Conservation (phyloP, 1,140 invertebrate genomes). For the Venustaconcha ellipsiformis region DNA sequence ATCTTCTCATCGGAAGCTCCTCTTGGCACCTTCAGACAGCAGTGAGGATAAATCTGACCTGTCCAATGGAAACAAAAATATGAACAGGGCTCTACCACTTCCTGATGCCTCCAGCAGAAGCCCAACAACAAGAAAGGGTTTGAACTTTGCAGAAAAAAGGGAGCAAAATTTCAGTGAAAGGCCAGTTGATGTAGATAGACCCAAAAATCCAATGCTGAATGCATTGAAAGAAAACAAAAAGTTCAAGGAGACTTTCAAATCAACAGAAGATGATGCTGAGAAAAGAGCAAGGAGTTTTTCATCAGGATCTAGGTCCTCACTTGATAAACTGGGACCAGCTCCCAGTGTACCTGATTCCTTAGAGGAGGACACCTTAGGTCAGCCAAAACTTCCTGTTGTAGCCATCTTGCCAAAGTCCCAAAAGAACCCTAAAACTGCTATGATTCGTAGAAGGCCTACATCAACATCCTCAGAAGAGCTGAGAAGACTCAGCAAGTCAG, state of each 20-base stretch:
- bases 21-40: slow-evolving; percentile 19
- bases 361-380: slow-evolving; percentile 4
- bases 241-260: slow-evolving; percentile 39
- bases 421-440: slow-evolving; percentile 29
- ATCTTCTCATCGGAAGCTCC: slow-evolving; percentile 27
- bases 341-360: slow-evolving; percentile 11
- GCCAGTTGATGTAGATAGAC: slow-evolving; percentile 4
- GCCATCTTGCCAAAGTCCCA: slow-evolving; percentile 18
- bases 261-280: slow-evolving; percentile 40
- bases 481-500: slow-evolving; percentile 17
- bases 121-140: too few relatives aligned
- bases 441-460: slow-evolving; percentile 29
- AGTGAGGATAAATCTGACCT: slow-evolving; percentile 19
- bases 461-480: slow-evolving; percentile 43
- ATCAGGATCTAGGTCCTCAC: slow-evolving; percentile 14
- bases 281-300: slow-evolving; percentile 41
- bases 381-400: slow-evolving; percentile 34
- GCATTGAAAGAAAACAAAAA: slow-evolving; percentile 39
- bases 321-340: slow-evolving; percentile 19
- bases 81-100: too few relatives aligned
- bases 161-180: slow-evolving; percentile 5
- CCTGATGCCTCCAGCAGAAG: too few relatives aligned
- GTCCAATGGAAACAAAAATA: too few relatives aligned
- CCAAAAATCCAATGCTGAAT: slow-evolving; percentile 35
- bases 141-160: background rate